Base-by-base conservation (phyloP, 2,113 vertebrate species). In the Butorides virescens region DNA sequence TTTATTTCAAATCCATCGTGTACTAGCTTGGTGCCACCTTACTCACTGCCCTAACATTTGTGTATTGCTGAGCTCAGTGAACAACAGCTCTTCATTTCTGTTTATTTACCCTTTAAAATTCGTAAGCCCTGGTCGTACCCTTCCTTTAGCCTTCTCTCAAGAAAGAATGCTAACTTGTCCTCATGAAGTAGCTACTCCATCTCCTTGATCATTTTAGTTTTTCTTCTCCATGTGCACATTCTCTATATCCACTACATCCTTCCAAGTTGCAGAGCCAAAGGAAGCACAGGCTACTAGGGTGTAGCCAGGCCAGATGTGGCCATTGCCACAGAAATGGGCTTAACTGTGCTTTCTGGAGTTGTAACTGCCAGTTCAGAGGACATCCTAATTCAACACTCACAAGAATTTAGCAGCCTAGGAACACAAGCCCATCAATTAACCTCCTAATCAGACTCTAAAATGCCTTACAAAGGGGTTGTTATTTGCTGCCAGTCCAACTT, bases 401-500 rank as follows among this genome's bases (percentile, higher is more conserved):
- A 76, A 86, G 23, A 91, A 73, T 34, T 86, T 77, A 94, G 46
- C 59, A 70, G 72, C 30, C 55, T 63, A 16, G 39, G 75, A 96
- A 34, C 62, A 68, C 53, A 82, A 88, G 16, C 23, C 75, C 58
- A 73, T 83, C 58, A 49, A 65, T 88, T 86, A 58, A 66, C 42
- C 62, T 90, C 32, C 56, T 65, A 29, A 17, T 86, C 13, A 37
- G 32, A 50, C 32, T 91, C 53, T 88, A 56, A 91, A 96, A 79
- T 84, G 63, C 20, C 72, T 86, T 74, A 71, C n/a, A 80, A 27
- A 59, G 50, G 55, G 49, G 30, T 86, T 82, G 61, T 66, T 82
- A 68, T 75, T 86, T 83, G 13, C 88, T 97, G 72, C 29, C 82
- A 78, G 70, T 85, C 70, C 92, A 72, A 79, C 27, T 88, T 93